Conservation (phyloP, 2,797 vertebrate species). For the Pseudopleuronectes americanus region DNA sequence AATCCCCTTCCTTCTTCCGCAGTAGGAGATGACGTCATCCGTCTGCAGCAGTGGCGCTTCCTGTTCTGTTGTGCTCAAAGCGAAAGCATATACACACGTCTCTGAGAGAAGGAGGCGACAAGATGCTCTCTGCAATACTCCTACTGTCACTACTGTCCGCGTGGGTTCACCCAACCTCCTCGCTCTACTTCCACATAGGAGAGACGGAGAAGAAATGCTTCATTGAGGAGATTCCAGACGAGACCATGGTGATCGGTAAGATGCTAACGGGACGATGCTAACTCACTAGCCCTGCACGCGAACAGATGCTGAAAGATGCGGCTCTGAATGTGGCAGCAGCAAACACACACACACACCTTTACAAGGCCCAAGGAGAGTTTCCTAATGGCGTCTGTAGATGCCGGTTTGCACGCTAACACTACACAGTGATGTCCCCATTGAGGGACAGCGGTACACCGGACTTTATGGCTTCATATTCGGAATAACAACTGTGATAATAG, state of each 20-base stretch:
- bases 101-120: constrained; percentile 40
- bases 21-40: constrained; percentile 53
- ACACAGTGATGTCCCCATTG: too few species aligned
- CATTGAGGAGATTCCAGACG: constrained; percentile 94
- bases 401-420: too few species aligned
- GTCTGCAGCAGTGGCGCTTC: constrained; percentile 15
- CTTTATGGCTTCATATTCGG: too few species aligned
- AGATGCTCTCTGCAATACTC: constrained; percentile 68
- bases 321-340: background rate
- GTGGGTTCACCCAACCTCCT: constrained; percentile 66
- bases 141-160: constrained; percentile 49
- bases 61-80: constrained; percentile 38
- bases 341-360: background rate
- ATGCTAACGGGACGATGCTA: constrained; percentile 21
- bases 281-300: constrained; percentile 29
- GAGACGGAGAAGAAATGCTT: constrained; percentile 96
- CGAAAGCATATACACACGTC: background rate
- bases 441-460: too few species aligned
- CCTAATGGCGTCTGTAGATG: too few species aligned
- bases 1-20: constrained; percentile 82
- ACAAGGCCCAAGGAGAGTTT: too few species aligned
- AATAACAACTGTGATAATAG: too few species aligned
- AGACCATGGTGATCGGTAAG: constrained; percentile 95
- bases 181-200: constrained; percentile 93
- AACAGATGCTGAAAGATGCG: constrained; percentile 47